Evolutionary conservation across 2,797 vertebrate genomes (phyloP).

Genomic region (Tokudaia tokunoshimensis): DNA sequence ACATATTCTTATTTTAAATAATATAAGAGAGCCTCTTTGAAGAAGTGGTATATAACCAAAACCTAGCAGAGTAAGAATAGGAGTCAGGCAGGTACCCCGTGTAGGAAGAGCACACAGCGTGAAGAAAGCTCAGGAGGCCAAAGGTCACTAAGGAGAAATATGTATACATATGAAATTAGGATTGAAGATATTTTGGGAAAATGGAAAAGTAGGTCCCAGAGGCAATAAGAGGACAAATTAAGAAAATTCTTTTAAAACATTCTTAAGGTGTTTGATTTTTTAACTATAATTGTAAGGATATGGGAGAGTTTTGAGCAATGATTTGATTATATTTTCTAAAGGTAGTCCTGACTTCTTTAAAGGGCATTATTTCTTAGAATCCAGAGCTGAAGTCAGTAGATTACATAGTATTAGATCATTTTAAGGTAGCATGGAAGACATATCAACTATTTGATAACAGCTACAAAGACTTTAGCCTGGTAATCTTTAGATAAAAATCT

Average conservation of each 20-base stretch:
- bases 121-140: neutral
- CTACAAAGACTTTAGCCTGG: neutral
- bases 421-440: neutral
- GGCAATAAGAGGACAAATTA: neutral
- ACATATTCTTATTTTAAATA: neutral
- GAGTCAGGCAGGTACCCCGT: neutral
- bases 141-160: neutral
- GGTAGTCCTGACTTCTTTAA: neutral
- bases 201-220: neutral
- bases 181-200: neutral
- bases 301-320: neutral
- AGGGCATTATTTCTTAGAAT: neutral
- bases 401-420: rapidly evolving
- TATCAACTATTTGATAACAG: neutral
- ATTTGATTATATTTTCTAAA: neutral
- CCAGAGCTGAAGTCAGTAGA: neutral
- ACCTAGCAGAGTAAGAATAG: neutral
- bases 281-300: neutral
- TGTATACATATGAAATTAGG: neutral
- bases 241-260: neutral
- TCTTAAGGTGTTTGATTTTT: neutral
- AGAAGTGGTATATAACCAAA: neutral
- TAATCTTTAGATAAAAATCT: neutral
- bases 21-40: neutral
- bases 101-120: neutral